A percentile compares a stretch with the other conserved stretches of the same genome.
phyloP scores from a whole-genome alignment of 1,140 invertebrate species.

The Magallana gigas region DNA sequence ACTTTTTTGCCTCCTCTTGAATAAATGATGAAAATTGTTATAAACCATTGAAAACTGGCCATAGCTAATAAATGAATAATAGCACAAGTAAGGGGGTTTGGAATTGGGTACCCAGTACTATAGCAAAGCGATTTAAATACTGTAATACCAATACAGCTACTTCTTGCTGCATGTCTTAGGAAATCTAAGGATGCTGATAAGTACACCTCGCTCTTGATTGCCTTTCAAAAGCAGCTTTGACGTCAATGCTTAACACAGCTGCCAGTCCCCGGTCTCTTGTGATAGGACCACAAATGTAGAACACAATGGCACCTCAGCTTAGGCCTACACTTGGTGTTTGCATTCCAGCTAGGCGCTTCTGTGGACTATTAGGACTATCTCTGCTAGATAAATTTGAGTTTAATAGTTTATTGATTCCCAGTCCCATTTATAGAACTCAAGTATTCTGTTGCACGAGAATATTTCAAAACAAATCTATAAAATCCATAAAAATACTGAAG shows the following conservation, averaged over 20 bases:
- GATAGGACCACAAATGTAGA: slow-evolving; percentile 12
- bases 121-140: too few relatives aligned
- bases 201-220: neutral
- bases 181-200: neutral
- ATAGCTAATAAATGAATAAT: too few relatives aligned
- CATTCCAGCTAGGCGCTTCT: slow-evolving; percentile 23
- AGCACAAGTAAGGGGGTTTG: too few relatives aligned
- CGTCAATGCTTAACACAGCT: slow-evolving; percentile 22
- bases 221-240: slow-evolving; percentile 33
- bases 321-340: slow-evolving; percentile 18
- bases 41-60: too few relatives aligned
- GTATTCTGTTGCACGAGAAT: slow-evolving; percentile 33
- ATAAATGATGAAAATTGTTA: too few relatives aligned
- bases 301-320: slow-evolving; percentile 12
- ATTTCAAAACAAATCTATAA: slow-evolving; percentile 39
- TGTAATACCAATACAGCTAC: too few relatives aligned
- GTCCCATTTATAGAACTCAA: slow-evolving; percentile 1
- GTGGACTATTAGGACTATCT: slow-evolving; percentile 23
- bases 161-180: neutral
- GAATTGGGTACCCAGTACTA: too few relatives aligned
- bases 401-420: slow-evolving; percentile 34
- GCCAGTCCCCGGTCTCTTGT: slow-evolving; percentile 15
- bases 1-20: too few relatives aligned
- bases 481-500: slow-evolving; percentile 32
- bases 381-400: slow-evolving; percentile 26